These are phyloP conservation scores for Megalopta genalis DNA, from an alignment of 1,140 invertebrate genomes.

Conservation along the genomic window DNA sequence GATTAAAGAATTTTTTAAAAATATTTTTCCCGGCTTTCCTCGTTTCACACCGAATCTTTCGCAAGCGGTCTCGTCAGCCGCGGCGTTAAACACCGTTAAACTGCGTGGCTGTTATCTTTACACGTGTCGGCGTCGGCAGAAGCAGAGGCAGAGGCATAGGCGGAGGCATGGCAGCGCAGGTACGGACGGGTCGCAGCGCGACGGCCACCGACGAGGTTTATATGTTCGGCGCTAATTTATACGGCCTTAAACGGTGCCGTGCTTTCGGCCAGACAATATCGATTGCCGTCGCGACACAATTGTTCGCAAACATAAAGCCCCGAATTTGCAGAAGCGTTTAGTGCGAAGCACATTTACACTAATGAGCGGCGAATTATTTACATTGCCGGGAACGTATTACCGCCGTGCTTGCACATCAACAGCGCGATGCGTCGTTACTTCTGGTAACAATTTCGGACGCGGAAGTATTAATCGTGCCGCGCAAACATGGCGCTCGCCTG, in stretches of 20 bases:
- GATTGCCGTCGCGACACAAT: slow-evolving; percentile 55
- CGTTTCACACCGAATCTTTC: too few species aligned
- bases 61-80: slow-evolving; percentile 1
- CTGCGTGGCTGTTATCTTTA: too few species aligned
- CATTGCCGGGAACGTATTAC: slow-evolving; percentile 59
- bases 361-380: slow-evolving; percentile 64
- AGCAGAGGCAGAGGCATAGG: too few species aligned
- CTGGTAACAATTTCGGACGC: slow-evolving; percentile 59
- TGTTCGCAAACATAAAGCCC: slow-evolving; percentile 59
- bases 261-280: slow-evolving; percentile 47
- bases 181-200: neutral
- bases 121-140: too few species aligned
- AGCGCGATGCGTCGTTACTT: slow-evolving; percentile 50
- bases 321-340: slow-evolving; percentile 65
- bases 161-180: neutral
- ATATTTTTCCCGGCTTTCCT: too few species aligned
- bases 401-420: slow-evolving; percentile 39
- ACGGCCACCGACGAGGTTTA: neutral
- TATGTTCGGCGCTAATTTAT: slow-evolving; percentile 30
- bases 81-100: too few species aligned
- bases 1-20: too few species aligned
- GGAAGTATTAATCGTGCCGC: slow-evolving; percentile 61
- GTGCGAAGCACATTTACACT: slow-evolving; percentile 59
- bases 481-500: slow-evolving; percentile 44
- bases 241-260: slow-evolving; percentile 27